phyloP scores from a whole-genome alignment of 2,888 invertebrate genomes.

The Ectobius pallidus region DNA sequence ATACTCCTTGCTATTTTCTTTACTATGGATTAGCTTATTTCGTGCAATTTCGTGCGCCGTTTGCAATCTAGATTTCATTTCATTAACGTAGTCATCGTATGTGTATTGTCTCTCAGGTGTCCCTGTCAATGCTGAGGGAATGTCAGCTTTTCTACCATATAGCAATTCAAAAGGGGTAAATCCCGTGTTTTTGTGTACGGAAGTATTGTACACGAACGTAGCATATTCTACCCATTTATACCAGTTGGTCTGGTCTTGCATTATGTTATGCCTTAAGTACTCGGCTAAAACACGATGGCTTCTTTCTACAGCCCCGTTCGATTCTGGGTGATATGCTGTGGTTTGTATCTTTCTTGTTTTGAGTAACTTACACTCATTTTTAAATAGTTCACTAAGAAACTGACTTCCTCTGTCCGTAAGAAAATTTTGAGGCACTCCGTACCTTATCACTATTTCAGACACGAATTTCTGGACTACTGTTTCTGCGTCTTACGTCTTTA shows the following conservation, averaged over 20 bases:
- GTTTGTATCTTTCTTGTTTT: conserved; percentile 7
- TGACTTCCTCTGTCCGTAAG: conserved; percentile 48
- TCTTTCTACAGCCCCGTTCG: conserved; percentile 13
- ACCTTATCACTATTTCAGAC: conserved; percentile 42
- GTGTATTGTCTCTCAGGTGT: not conserved
- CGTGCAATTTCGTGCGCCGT: not conserved
- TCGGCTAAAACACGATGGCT: conserved; percentile 8
- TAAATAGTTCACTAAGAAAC: conserved; percentile 47
- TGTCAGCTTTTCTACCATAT: not conserved
- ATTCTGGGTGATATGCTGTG: not conserved
- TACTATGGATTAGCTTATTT: no score
- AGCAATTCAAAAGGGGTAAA: conserved; percentile 16
- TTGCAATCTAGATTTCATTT: not conserved
- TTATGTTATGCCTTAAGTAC: conserved; percentile 13
- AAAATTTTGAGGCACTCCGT: conserved; percentile 43
- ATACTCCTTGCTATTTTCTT: not conserved
- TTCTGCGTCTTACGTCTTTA: conserved; percentile 48
- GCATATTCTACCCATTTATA: not conserved
- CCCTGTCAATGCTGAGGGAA: not conserved
- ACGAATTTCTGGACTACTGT: conserved; percentile 47
- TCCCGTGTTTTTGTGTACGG: not conserved
- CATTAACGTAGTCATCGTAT: not conserved
- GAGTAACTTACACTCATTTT: conserved; percentile 41
- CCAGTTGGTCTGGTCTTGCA: not conserved
- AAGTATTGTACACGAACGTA: not conserved